Evolutionary conservation across 2,797 vertebrate species (phyloP).

Genomic region (Hozukius guyotensis): DNA sequence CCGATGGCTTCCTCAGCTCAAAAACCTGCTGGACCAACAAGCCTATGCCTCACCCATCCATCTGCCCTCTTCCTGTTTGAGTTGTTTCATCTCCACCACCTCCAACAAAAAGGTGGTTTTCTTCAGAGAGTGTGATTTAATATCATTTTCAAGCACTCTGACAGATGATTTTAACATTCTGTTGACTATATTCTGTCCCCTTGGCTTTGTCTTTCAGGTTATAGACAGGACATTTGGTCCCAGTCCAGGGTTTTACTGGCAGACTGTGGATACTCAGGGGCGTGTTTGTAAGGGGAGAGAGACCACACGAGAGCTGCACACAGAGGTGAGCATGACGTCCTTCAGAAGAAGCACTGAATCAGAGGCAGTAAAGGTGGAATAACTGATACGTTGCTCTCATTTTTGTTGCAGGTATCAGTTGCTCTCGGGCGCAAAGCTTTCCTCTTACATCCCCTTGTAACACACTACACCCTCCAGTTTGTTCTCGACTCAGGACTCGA

Average conservation of each 20-base stretch:
- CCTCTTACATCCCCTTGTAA: constrained; percentile 63
- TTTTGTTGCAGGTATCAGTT: constrained; percentile 75
- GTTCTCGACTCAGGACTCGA: constrained; percentile 73
- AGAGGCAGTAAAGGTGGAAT: background rate
- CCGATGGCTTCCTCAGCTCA: constrained; percentile 72
- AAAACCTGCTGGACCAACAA: constrained; percentile 52
- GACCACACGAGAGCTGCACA: constrained; percentile 62
- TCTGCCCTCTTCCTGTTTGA: constrained; percentile 71
- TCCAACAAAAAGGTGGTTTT: constrained; percentile 66
- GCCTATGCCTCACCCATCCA: constrained; percentile 40
- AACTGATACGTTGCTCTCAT: background rate
- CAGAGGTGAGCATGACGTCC: constrained; percentile 57
- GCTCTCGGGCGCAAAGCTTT: constrained; percentile 65
- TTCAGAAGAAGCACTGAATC: background rate
- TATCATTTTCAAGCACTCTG: background rate
- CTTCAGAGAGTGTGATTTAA: background rate
- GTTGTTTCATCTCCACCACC: constrained; percentile 58
- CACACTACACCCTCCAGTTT: constrained; percentile 78
- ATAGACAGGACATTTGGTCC: constrained; percentile 71
- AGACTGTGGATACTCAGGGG: constrained; percentile 79
- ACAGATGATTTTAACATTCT: background rate
- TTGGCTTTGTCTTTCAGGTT: constrained; percentile 70
- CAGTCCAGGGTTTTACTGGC: constrained; percentile 82
- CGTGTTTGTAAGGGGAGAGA: constrained; percentile 68
- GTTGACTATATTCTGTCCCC: constrained; percentile 5